Conservation (phyloP, 2,113 vertebrate genomes). For the Microcebus griseorufus region DNA sequence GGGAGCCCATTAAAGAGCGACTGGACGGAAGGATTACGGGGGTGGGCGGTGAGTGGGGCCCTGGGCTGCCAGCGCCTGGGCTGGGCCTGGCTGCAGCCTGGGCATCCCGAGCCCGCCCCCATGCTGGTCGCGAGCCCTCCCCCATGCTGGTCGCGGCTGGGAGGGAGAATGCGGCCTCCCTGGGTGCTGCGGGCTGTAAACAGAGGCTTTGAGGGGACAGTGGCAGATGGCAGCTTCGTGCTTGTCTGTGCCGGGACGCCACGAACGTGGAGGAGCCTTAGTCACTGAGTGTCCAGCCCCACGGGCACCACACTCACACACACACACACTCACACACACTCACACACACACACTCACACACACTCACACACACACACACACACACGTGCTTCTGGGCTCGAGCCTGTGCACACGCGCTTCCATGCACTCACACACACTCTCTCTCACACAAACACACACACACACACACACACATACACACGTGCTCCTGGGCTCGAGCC, state of each 20-base stretch:
- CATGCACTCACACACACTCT: not conserved
- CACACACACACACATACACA: no score
- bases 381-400: no score
- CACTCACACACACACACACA: no score
- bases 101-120: not conserved
- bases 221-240: constrained; percentile 62
- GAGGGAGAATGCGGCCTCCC: not conserved
- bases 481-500: no score
- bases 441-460: no score
- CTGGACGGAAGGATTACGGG: constrained; percentile 59
- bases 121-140: not conserved
- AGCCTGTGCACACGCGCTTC: no score
- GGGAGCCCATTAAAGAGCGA: constrained; percentile 82
- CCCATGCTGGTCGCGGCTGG: not conserved
- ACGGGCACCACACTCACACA: not conserved
- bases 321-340: no score
- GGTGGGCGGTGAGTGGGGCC: constrained; percentile 46
- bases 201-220: not conserved
- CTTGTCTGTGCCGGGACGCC: constrained; percentile 47
- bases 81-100: not conserved
- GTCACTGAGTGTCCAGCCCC: not conserved
- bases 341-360: no score
- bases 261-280: constrained; percentile 40
- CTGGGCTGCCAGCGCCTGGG: not conserved
- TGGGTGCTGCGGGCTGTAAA: not conserved